Evolutionary conservation across 2,113 vertebrate genomes (phyloP), one percentile per base, ranked within the genome.

Genomic region (Sturnus vulgaris): DNA sequence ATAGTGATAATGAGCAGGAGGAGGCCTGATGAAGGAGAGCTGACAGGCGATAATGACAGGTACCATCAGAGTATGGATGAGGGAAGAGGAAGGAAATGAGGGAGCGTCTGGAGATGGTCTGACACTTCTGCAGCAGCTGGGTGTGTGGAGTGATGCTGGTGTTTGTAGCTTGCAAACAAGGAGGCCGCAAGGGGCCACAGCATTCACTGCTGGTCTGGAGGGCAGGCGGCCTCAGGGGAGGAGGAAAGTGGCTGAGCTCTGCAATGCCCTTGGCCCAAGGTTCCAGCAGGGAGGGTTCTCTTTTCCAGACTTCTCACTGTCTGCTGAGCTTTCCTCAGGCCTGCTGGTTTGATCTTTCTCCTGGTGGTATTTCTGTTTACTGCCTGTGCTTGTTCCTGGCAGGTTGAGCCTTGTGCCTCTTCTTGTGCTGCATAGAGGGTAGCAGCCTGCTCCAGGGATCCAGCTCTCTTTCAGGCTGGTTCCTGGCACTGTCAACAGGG

Each of bases 351-450:
- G 52, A 33, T 27, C 15, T 73, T 53, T 75, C 31, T 39, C 25
- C 53, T 60, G 53, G 12, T 40, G 40, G 22, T 12, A n/a, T 68
- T 82, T 71, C 30, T 82, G 3, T 63, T 65, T 17, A 30, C 14
- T 7, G 1, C 12, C 18, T 52, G 21, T 6, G 0, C 31, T 73
- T 31, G 3, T 59, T 80, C 46, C 33, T 14, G 21, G 25, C 4
- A 8, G 3, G 20, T 3, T 70, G 31, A 11, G 40, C 11, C 15
- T 49, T 22, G 28, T 0, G 1, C 4, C 57, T 59, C 5, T 75
- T 76, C 16, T 20, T n/a, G 23, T 20, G 27, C 18, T 44, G 16
- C 37, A 37, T 1, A 52, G 49, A 52, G 17, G 24, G 20, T 35
- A 44, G 14, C 14, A 56, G 12, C 10, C 66, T 69, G 25, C 18